Evolutionary conservation across 37 sponge, comb jelly and placozoan species (phyloP), one percentile per base, ranked within the genome.

Genomic region (Halichondria panicea): DNA sequence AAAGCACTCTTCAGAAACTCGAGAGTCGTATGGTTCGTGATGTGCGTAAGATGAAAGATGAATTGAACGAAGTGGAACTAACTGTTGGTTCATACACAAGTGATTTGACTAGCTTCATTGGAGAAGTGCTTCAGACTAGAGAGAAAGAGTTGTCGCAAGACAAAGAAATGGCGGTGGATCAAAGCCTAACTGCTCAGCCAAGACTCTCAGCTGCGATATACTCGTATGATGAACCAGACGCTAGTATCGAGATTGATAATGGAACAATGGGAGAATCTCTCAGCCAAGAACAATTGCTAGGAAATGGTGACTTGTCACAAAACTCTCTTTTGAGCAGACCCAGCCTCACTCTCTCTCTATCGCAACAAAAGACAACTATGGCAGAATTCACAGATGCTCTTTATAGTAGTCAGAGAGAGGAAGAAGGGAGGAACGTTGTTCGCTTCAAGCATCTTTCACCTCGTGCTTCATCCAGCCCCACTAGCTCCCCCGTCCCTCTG

Each of bases 1-100:
- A 66, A 58, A 25, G 45, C 4, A 40, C 62, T 32, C 58, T 77
- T 12, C 59, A 69, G 42, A 50, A 62, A 31, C 69, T 83, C 34
- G 75, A 90, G 72, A 71, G 61, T 37, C 70, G 75, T 24, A 37
- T 90, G 59, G 91, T 90, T 7, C 59, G 63, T 37, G 86, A 90
- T 27, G 91, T 84, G 21, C 56, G 81, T 21, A 80, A 76, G 62
- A 68, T 84, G 37, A 90, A 90, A 43, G 86, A 90, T 15, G 63
- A 77, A 4, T 67, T 90, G 55, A 90, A 84, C 32, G 91, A 85
- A 37, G 71, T 68, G 62, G 91, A 90, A 50, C 46, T 90, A 72
- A 71, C 45, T 7, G 22, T 66, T 43, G 87, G 80, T 13, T 21
- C 68, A 33, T 65, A 54, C 4, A 42, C 87, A 12, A 80, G 75